Conservation (phyloP, 2,113 vertebrate species). For the Paradisaea rubra region DNA sequence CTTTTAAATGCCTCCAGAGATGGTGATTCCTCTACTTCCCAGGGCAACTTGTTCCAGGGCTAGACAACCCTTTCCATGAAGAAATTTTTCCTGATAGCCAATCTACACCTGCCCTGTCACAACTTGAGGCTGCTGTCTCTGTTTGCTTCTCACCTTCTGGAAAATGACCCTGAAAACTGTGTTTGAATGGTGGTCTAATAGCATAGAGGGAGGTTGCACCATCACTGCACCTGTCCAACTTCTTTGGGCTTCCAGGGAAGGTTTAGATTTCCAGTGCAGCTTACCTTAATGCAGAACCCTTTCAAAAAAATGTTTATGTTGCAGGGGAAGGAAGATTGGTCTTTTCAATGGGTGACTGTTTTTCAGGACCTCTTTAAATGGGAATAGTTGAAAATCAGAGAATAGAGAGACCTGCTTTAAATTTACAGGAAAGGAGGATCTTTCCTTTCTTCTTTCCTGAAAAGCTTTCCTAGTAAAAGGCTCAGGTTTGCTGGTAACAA, state of each 20-base stretch:
- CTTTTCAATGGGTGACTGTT: neutral
- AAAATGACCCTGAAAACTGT: neutral
- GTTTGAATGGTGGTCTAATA: neutral
- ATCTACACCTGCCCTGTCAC: accelerated
- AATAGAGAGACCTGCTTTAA: neutral
- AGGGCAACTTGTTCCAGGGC: neutral
- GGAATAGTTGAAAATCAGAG: neutral
- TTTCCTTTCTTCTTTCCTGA: neutral
- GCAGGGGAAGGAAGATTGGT: neutral
- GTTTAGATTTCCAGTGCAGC: neutral
- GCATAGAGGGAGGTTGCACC: neutral
- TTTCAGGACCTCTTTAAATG: neutral
- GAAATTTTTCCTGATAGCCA: neutral
- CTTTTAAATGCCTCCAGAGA: neutral
- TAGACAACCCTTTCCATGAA: neutral
- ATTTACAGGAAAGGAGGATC: neutral
- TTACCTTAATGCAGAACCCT: neutral
- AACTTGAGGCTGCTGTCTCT: neutral
- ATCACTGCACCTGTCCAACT: neutral
- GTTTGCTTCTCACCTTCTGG: neutral
- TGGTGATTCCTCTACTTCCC: neutral
- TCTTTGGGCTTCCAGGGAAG: neutral
- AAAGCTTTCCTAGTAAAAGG: neutral
- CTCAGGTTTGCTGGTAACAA: neutral
- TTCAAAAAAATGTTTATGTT: neutral